These are phyloP conservation scores for Harpagoxenus sublaevis DNA, from an alignment of 2,888 invertebrate species.

Conservation along the genomic window DNA sequence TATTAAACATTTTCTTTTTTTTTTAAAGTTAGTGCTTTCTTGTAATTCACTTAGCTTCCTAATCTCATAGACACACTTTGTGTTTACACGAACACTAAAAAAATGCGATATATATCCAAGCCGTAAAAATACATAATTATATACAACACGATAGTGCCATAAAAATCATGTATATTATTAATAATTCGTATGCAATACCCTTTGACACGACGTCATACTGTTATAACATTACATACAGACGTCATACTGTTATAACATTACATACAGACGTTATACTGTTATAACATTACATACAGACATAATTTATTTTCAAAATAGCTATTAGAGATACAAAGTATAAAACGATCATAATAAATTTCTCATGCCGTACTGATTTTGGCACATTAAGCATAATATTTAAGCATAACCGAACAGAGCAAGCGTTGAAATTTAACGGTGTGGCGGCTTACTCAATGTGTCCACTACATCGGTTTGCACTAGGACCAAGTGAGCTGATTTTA, in stretches of 20 bases:
- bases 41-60: not conserved
- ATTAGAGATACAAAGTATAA: not conserved
- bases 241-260: too few species aligned
- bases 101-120: constrained; percentile 33
- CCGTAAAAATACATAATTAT: constrained; percentile 15
- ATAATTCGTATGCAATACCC: constrained; percentile 15
- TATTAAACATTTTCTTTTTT: not conserved
- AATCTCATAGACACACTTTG: constrained; percentile 36
- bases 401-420: constrained; percentile 61
- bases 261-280: too few species aligned
- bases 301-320: constrained; percentile 13
- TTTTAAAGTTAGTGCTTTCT: not conserved
- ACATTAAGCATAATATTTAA: constrained; percentile 64
- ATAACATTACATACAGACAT: not conserved
- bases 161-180: constrained; percentile 4
- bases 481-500: constrained; percentile 75
- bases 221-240: constrained; percentile 9
- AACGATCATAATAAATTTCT: constrained; percentile 4
- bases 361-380: constrained; percentile 63
- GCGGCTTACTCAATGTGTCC: constrained; percentile 73
- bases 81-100: not conserved
- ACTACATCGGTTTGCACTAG: constrained; percentile 74
- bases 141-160: constrained; percentile 19
- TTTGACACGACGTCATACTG: not conserved
- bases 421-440: constrained; percentile 64